Percentiles rank a stretch among this genome's conserved stretches.
phyloP scores from a whole-genome alignment of 2,113 vertebrate genomes.

The Tiliqua scincoides region DNA sequence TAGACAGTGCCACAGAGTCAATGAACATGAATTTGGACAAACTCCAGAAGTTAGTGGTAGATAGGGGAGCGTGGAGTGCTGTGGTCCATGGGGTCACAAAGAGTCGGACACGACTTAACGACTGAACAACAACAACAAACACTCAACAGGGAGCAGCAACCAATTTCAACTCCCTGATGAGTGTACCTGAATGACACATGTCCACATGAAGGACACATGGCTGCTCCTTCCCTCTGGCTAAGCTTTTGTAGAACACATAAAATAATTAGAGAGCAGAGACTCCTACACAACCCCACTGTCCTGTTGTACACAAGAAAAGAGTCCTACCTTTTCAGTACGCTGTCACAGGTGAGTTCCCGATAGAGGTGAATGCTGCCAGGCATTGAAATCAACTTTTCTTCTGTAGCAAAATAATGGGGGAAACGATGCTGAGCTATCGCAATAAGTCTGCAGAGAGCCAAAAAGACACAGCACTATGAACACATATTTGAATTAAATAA shows the following conservation, averaged over 20 bases:
- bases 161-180: neutral
- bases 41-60: too few species aligned
- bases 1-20: too few species aligned
- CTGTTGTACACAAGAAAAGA: neutral
- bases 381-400: constrained; percentile 80
- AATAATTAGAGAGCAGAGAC: too few species aligned
- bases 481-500: neutral
- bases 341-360: constrained; percentile 82
- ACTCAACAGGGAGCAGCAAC: neutral
- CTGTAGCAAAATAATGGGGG: constrained; percentile 75
- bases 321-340: constrained; percentile 80
- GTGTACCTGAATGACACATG: neutral
- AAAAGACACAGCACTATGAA: constrained; percentile 7
- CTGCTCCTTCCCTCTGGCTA: too few species aligned
- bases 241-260: too few species aligned
- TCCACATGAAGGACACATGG: too few species aligned
- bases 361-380: constrained; percentile 79
- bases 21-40: too few species aligned
- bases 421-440: constrained; percentile 83
- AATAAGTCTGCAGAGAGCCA: constrained; percentile 69
- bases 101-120: too few species aligned
- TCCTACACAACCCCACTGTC: too few species aligned
- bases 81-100: too few species aligned
- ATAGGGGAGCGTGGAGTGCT: too few species aligned
- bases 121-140: too few species aligned